A percentile compares a stretch with the other conserved stretches of the same genome.
Evolutionary conservation across 2,888 invertebrate genomes (phyloP).

Genomic region (Chaitophorus viminalis): DNA sequence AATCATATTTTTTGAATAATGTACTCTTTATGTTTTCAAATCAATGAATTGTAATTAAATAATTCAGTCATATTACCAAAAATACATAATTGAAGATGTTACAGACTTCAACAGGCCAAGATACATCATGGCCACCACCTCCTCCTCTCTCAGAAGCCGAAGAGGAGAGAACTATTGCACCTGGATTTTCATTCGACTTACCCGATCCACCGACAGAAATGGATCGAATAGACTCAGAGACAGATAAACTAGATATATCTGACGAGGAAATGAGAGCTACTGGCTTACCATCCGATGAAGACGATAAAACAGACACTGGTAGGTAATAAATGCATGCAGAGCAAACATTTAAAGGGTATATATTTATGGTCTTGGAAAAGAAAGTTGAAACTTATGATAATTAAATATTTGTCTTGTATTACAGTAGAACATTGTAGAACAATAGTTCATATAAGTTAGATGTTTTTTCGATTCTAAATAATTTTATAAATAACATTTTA

Average conservation of each 20-base stretch:
- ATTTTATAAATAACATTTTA: not conserved
- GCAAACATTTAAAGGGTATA: not conserved
- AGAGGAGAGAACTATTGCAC: slow-evolving; percentile 29
- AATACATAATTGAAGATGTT: not conserved
- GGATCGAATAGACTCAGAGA: slow-evolving; percentile 25
- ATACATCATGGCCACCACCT: slow-evolving; percentile 31
- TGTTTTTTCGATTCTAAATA: not conserved
- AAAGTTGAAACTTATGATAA: not conserved
- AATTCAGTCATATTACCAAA: not conserved
- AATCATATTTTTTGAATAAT: too few species aligned
- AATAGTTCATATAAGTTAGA: not conserved
- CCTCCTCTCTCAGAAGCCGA: slow-evolving; percentile 5
- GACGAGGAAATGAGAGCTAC: slow-evolving; percentile 33
- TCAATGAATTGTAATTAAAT: too few species aligned
- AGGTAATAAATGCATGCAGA: slow-evolving; percentile 1
- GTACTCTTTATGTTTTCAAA: too few species aligned
- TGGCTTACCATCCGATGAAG: slow-evolving; percentile 16
- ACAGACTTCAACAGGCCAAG: slow-evolving; percentile 11
- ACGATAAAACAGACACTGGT: slow-evolving; percentile 2
- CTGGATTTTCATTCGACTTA: slow-evolving; percentile 30
- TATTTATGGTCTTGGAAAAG: not conserved
- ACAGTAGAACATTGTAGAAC: not conserved
- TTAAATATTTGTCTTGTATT: not conserved
- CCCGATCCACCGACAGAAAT: slow-evolving; percentile 49
- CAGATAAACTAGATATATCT: slow-evolving; percentile 21